Conservation (phyloP, 2,888 invertebrate genomes). For the Sphaerophoria taeniata region DNA sequence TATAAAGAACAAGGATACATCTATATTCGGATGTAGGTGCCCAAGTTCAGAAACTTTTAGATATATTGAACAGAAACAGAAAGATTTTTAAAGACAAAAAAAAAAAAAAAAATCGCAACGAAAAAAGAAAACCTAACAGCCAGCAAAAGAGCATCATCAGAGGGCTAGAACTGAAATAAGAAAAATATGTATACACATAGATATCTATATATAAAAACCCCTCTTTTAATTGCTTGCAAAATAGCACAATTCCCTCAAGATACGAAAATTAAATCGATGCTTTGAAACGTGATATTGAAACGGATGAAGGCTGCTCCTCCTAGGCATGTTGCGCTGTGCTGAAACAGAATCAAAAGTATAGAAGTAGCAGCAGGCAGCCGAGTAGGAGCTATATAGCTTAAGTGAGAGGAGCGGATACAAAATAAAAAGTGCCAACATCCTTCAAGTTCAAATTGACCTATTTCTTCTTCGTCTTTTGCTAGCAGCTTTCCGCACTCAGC, state of each 20-base stretch:
- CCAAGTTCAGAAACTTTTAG: constrained; percentile 68
- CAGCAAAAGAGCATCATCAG: constrained; percentile 30
- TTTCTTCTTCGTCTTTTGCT: constrained; percentile 54
- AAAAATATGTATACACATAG: not conserved
- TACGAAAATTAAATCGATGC: constrained; percentile 74
- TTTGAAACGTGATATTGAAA: constrained; percentile 75
- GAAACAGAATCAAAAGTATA: constrained; percentile 11
- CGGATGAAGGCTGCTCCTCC: constrained; percentile 70
- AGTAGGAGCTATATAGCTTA: constrained; percentile 18
- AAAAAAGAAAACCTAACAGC: constrained; percentile 22
- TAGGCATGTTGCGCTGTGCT: constrained; percentile 69
- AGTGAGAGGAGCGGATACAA: constrained; percentile 49
- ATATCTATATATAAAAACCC: constrained; percentile 25
- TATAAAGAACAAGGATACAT: constrained; percentile 57
- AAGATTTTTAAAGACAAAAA: constrained; percentile 48
- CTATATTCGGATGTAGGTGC: constrained; percentile 17
- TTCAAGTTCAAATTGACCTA: constrained; percentile 74
- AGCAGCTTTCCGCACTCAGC: constrained; percentile 40
- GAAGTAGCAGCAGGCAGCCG: not conserved
- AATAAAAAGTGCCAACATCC: constrained; percentile 68
- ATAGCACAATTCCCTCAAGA: constrained; percentile 73
- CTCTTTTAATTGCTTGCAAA: constrained; percentile 74
- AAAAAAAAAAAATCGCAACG: not conserved
- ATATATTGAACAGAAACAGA: constrained; percentile 70
- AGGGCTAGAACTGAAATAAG: constrained; percentile 41